These are phyloP conservation scores for Cladorhizidae sp. DNA, from an alignment of 37 sponge, comb jelly and placozoan species.

Conservation along the genomic window DNA sequence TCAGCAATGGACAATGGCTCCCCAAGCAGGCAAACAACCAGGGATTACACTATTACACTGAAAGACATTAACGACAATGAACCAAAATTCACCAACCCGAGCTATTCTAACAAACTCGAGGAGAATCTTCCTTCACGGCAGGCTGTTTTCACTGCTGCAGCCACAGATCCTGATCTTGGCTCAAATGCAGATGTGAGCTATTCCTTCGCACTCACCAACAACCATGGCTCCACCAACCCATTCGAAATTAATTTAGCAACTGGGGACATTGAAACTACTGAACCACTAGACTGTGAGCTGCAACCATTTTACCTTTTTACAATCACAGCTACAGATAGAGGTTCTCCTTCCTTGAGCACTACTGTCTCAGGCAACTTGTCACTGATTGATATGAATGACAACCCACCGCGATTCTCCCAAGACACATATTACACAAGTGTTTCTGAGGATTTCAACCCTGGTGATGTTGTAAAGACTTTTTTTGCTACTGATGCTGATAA, in stretches of 20 bases:
- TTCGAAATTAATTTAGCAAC: constrained; percentile 15
- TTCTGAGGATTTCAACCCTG: not conserved
- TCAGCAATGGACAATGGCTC: constrained; percentile 37
- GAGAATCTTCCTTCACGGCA: constrained; percentile 15
- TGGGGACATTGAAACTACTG: constrained; percentile 23
- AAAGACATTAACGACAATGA: constrained; percentile 59
- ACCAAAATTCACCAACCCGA: constrained; percentile 21
- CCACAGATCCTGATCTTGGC: constrained; percentile 42
- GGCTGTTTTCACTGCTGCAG: constrained; percentile 7
- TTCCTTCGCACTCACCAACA: not conserved
- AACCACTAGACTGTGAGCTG: constrained; percentile 36
- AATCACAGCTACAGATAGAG: constrained; percentile 47
- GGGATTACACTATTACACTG: constrained; percentile 20
- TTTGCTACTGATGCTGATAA: constrained; percentile 53
- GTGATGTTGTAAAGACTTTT: not conserved
- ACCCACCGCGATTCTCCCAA: constrained; percentile 48
- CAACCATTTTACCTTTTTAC: constrained; percentile 16
- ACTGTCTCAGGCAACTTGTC: constrained; percentile 9
- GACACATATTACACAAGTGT: constrained; percentile 5
- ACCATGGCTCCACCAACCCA: not conserved
- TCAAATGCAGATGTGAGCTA: constrained; percentile 23
- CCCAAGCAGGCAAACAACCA: constrained; percentile 2
- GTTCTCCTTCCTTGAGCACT: constrained; percentile 15
- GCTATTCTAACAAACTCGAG: not conserved
- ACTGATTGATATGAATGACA: constrained; percentile 76